Conservation (phyloP, 2,888 invertebrate species). For the Marronus borbonicus region DNA sequence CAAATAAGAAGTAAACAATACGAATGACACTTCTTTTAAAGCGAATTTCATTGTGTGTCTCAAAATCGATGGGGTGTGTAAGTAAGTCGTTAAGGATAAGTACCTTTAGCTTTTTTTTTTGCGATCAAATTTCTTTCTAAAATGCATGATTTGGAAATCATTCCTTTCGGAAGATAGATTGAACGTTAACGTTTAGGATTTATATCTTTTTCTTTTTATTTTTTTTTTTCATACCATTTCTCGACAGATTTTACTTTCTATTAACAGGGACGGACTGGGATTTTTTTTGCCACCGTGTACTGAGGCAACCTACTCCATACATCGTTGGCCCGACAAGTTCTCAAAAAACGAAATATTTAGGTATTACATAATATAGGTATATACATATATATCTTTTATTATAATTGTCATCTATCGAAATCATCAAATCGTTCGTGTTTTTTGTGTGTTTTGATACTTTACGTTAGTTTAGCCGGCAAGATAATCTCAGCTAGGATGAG, state of each 20-base stretch:
- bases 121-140: too few species aligned
- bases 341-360: constrained; percentile 46
- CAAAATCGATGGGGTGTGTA: constrained; percentile 37
- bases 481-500: not conserved
- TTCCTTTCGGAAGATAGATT: not conserved
- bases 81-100: not conserved
- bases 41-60: constrained; percentile 39
- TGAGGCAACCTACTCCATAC: constrained; percentile 45
- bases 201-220: not conserved
- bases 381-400: constrained; percentile 43
- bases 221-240: constrained; percentile 30
- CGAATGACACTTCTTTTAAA: not conserved
- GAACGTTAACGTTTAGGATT: not conserved
- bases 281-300: constrained; percentile 44
- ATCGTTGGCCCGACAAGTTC: constrained; percentile 40
- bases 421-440: constrained; percentile 26
- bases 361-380: constrained; percentile 47
- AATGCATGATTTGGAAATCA: not conserved
- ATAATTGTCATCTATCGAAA: constrained; percentile 27
- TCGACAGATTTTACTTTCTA: constrained; percentile 44
- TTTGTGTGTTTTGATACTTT: constrained; percentile 15
- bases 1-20: too few species aligned
- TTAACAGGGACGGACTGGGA: constrained; percentile 44
- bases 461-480: not conserved
- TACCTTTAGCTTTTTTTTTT: not conserved